phyloP scores from a whole-genome alignment of 2,113 vertebrate species.

The Hydropotes inermis region DNA sequence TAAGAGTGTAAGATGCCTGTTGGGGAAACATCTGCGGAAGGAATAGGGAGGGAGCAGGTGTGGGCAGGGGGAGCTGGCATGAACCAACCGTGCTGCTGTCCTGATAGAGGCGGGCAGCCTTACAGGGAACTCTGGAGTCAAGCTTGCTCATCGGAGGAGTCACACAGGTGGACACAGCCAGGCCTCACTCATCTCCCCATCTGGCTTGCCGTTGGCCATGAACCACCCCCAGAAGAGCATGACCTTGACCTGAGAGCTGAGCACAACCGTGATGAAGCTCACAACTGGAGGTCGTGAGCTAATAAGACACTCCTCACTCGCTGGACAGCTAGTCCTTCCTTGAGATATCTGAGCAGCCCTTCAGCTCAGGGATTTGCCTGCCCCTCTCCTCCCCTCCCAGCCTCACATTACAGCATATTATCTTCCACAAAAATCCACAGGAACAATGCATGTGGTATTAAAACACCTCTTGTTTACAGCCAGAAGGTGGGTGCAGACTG shows the following conservation, averaged over 20 bases:
- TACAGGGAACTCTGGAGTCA: background rate
- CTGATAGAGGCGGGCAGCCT: too few relatives aligned
- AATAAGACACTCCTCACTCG: background rate
- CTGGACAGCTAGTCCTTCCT: background rate
- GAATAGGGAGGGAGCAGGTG: background rate
- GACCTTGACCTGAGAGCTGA: background rate
- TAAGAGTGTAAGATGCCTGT: background rate
- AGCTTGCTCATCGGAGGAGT: background rate
- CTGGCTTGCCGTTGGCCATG: background rate
- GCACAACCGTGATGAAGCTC: background rate
- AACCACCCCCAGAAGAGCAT: background rate
- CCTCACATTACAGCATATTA: background rate
- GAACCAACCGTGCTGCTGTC: rapidly evolving
- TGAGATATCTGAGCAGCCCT: background rate
- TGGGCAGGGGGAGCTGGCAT: background rate
- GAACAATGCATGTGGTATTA: background rate
- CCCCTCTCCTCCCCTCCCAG: background rate
- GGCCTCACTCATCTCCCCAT: rapidly evolving
- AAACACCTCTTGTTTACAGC: background rate
- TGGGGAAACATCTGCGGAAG: background rate
- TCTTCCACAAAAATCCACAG: background rate
- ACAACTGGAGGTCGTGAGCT: background rate
- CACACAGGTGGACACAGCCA: background rate
- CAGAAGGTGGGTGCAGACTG: background rate
- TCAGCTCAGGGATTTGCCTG: background rate